Conservation (phyloP, 2,888 invertebrate genomes). For the Craniophora ligustri region DNA sequence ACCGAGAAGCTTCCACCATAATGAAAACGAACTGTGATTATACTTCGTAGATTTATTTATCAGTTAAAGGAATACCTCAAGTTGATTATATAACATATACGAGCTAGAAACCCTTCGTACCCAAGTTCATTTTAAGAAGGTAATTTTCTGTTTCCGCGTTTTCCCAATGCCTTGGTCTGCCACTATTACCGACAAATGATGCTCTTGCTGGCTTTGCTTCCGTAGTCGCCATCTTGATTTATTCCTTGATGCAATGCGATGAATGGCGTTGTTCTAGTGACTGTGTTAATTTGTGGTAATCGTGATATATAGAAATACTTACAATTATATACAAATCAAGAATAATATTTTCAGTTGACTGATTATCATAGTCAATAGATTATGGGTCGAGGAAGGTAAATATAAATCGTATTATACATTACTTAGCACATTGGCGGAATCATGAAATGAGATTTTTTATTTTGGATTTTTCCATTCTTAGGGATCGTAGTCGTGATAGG, state of each 20-base stretch:
- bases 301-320: slow-evolving; percentile 8
- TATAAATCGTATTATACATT: slow-evolving; percentile 1
- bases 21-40: too few species aligned
- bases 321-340: too few species aligned
- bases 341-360: not conserved
- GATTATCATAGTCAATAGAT: slow-evolving; percentile 21
- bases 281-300: slow-evolving; percentile 12
- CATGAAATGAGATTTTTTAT: slow-evolving; percentile 11
- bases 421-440: slow-evolving; percentile 43
- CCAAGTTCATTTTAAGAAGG: too few species aligned
- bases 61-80: too few species aligned
- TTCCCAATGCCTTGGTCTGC: not conserved
- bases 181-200: not conserved
- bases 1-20: too few species aligned
- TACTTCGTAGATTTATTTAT: too few species aligned
- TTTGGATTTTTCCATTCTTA: slow-evolving; percentile 47
- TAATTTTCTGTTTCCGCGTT: too few species aligned
- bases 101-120: too few species aligned
- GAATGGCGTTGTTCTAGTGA: slow-evolving; percentile 51
- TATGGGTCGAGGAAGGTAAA: slow-evolving; percentile 84
- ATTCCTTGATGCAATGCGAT: too few species aligned
- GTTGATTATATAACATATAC: too few species aligned
- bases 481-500: slow-evolving; percentile 84
- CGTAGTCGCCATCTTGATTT: slow-evolving; percentile 60
- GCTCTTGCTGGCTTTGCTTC: not conserved